Base-by-base conservation (phyloP, 2,113 vertebrate species). In the Sardina pilchardus region DNA sequence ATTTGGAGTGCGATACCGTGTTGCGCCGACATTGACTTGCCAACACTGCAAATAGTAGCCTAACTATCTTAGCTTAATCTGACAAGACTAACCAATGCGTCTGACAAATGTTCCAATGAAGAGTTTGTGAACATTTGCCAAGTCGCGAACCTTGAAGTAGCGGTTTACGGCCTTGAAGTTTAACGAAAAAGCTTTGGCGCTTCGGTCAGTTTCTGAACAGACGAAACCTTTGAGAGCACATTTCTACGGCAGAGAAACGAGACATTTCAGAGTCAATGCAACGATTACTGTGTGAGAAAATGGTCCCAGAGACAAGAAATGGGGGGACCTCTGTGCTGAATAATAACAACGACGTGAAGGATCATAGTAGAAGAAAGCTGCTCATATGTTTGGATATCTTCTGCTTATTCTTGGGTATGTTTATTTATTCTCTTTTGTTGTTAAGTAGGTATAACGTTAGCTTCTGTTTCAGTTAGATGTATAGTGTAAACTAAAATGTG, bases 261-360 rank as follows among this genome's bases (percentile, higher is more conserved):
- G 9, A 71, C n/a, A 71, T 71, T 71, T 71, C 63, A 71, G 34
- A 83, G 30, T 48, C 71, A 94, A 99, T 98, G 97, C 97, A 99
- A 94, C 97, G 95, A 93, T 95, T 98, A 96, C 97, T 98, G 85
- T 97, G 97, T 95, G 97, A 99, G 95, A 98, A 98, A 91, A 98
- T 98, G 95, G 95, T 94, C 85, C 95, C 96, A 80, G 96, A 98
- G 90, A 95, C 94, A 92, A 97, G 94, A 93, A 97, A 96, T 94
- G 96, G 97, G 91, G 96, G 96, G 92, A 96, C 90, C 91, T 94
- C 94, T 19, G 93, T 96, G 80, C 91, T 96, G 86, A 96, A 95
- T 94, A 97, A 95, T 93, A 96, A 95, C 88, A 96, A 95, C 87
- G 91, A 92, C 88, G 90, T 93, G 50, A 92, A 94, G 88, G 94